Conservation (phyloP, 2,113 vertebrate genomes). For the Anoura caudifer region DNA sequence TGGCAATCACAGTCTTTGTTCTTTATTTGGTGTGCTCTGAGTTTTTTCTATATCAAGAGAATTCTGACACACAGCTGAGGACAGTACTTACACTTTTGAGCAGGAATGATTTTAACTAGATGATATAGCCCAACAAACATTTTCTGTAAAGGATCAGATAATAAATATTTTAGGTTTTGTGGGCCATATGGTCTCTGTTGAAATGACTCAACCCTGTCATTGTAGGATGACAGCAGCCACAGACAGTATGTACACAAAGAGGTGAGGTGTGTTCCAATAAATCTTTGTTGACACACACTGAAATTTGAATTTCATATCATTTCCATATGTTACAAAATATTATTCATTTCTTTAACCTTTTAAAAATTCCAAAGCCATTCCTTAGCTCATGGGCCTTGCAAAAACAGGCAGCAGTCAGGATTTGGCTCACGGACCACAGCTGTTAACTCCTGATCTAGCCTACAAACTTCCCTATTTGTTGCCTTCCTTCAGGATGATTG, state of each 20-base stretch:
- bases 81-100: slow-evolving; percentile 39
- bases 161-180: slow-evolving; percentile 22
- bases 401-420: not conserved
- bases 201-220: not conserved
- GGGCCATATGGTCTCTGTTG: not conserved
- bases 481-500: not conserved
- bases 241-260: not conserved
- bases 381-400: not conserved
- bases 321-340: not conserved
- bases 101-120: slow-evolving; percentile 7
- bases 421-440: not conserved
- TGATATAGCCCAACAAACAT: not conserved
- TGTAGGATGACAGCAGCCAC: not conserved
- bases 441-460: not conserved
- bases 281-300: not conserved
- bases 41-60: not conserved
- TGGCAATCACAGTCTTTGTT: not conserved
- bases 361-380: not conserved
- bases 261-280: not conserved
- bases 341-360: not conserved
- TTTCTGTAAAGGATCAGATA: slow-evolving; percentile 29
- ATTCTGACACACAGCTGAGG: slow-evolving; percentile 13
- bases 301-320: slow-evolving; percentile 26
- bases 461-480: not conserved
- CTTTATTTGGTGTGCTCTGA: not conserved